Base-by-base conservation (phyloP, 2,888 invertebrate genomes). In the Volucella inanis region DNA sequence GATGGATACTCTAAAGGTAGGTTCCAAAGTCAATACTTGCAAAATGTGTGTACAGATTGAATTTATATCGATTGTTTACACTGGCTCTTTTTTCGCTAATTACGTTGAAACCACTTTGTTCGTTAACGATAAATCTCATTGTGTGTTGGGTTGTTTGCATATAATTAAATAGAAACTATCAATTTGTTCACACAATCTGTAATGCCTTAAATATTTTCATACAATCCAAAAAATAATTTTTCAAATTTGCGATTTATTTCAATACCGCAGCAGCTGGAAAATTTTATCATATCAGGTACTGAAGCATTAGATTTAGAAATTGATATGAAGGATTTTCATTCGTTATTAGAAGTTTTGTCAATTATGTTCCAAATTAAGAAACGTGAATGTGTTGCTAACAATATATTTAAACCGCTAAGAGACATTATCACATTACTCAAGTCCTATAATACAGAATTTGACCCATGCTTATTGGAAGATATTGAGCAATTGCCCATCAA, bases 331-430 rank as follows among this genome's bases (percentile, higher is more conserved):
- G 97, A 98, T 90, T 97, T 98, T 89, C 95, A 96, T 10, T 96
- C 95, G 0, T 93, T 99, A 41, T 93, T 98, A 12, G 93, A 94
- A 71, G 95, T 98, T 54, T 97, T 99, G 95, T 94, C 95, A 52
- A 96, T 96, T 88, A 93, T 98, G 89, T 89, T 89, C 52, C 89
- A 91, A 81, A 95, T 96, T 31, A 94, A 95, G 87, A 97, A 98
- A 83, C 93, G 95, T 12, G 96, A 96, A 87, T 93, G 94, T 38
- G 94, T 94, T 65, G 97, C 98, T 0, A 98, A 98, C 88, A 94
- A 94, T 62, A 97, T 98, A 95, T 98, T 98, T 90, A 97, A 96
- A 75, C 98, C 98, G 0, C 93, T 98, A 2, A 95, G 96, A 88
- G 96, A 97, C 88, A 97, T 96, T 61, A 97, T 98, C 87, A 95